Conservation (phyloP, 2,888 invertebrate genomes). For the Seira sanloemensis region DNA sequence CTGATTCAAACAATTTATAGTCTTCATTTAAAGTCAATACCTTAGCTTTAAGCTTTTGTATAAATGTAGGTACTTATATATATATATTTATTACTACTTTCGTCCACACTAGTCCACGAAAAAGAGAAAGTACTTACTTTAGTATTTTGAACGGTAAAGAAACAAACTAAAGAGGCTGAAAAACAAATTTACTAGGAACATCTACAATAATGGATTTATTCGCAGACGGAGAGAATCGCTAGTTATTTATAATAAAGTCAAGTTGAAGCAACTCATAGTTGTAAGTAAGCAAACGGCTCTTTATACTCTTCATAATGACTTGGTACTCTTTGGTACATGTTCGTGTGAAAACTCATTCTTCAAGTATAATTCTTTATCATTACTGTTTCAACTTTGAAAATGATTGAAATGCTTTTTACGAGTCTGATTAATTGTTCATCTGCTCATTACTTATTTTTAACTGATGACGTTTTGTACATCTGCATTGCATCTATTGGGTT, state of each 20-base stretch:
- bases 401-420: too few species aligned
- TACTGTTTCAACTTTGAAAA: too few species aligned
- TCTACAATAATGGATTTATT: not conserved
- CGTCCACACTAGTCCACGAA: constrained; percentile 58
- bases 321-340: too few species aligned
- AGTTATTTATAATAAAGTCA: not conserved
- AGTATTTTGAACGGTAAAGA: constrained; percentile 49
- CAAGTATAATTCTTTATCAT: too few species aligned
- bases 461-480: too few species aligned
- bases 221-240: not conserved
- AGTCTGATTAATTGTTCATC: too few species aligned
- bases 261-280: too few species aligned
- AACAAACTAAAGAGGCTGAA: constrained; percentile 53
- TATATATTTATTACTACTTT: constrained; percentile 12
- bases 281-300: not conserved
- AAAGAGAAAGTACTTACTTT: constrained; percentile 22
- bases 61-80: constrained; percentile 10
- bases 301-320: not conserved
- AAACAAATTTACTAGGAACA: not conserved
- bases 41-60: too few species aligned
- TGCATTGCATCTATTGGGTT: too few species aligned
- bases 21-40: too few species aligned
- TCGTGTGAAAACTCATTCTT: not conserved
- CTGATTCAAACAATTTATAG: too few species aligned
- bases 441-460: too few species aligned